Base-by-base conservation (phyloP, 2,888 invertebrate genomes). In the Escarpia spicata region DNA sequence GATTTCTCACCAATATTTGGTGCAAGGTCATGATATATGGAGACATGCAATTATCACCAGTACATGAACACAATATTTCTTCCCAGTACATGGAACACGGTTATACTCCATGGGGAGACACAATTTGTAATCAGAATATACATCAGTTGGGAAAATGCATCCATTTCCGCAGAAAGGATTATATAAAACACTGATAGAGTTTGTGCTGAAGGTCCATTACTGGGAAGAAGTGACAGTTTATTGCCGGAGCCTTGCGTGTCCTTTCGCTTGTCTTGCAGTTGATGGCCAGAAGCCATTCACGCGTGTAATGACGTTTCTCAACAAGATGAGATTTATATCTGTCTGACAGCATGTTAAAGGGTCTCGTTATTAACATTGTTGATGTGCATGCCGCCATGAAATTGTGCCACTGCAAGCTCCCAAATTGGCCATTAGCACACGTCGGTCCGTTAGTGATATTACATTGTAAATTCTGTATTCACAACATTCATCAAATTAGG, bases 291-390 rank as follows among this genome's bases (percentile, higher is more conserved):
- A 75, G 26, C 75, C 19, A 26, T 15, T 75, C 75, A 75, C 26
- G 75, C 75, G 26, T 75, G 75, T 75, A 75, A 75, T 75, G 75
- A 75, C n/a, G 26, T 75, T 75, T 75, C 75, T 75, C 75, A 75
- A 75, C 26, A 75, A 4, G 75, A 75, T 75, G 75, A 75, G 75
- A 75, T 75, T 75, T 75, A 75, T 75, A 26, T 75, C 75, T 75
- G 75, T 75, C 75, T 26, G 75, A n/a, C 75, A 75, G 75, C 75
- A 75, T 26, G 75, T 75, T 75, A 75, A 75, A 2, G 75, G 75
- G 75, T 19, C 75, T 75, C 6, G 75, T 75, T 75, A 75, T 75
- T 75, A 75, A 75, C 75, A 75, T 75, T 75, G 75, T 75, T 75
- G 26, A 75, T 26, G 19, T 75, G 26, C 75, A n/a, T 75, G 75